These are phyloP conservation scores for Hypothenemus hampei DNA, from an alignment of 1,140 invertebrate species.

Conservation along the genomic window DNA sequence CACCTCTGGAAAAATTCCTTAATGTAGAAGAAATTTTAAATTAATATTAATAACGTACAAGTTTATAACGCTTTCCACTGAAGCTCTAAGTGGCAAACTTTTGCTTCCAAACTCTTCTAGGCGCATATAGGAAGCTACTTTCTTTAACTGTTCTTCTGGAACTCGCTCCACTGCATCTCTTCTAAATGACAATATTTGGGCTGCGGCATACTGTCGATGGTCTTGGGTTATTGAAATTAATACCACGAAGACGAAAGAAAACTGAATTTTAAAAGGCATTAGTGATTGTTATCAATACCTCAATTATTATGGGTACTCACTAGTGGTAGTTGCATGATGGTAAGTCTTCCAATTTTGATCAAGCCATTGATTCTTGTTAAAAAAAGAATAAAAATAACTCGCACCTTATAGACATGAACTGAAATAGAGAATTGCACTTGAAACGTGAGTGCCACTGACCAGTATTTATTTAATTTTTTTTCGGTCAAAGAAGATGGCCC, in stretches of 20 bases:
- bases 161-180: constrained; percentile 52
- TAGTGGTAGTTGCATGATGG: no score
- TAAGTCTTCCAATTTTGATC: not conserved
- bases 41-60: constrained; percentile 34
- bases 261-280: no score
- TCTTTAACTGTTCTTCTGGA: not conserved
- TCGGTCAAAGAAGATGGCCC: constrained; percentile 1
- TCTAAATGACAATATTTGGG: constrained; percentile 48
- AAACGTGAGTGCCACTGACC: constrained; percentile 41
- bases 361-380: not conserved
- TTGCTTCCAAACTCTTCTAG: constrained; percentile 40
- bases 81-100: constrained; percentile 52
- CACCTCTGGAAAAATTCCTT: constrained; percentile 24
- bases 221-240: not conserved
- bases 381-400: not conserved
- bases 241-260: not conserved
- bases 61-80: constrained; percentile 54
- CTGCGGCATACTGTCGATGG: not conserved
- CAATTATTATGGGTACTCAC: no score
- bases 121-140: constrained; percentile 20
- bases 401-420: no score
- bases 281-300: no score
- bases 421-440: no score
- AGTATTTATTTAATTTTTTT: constrained; percentile 30
- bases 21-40: not conserved